phyloP scores from a whole-genome alignment of 2,113 vertebrate species.

The Gobio gobio region DNA sequence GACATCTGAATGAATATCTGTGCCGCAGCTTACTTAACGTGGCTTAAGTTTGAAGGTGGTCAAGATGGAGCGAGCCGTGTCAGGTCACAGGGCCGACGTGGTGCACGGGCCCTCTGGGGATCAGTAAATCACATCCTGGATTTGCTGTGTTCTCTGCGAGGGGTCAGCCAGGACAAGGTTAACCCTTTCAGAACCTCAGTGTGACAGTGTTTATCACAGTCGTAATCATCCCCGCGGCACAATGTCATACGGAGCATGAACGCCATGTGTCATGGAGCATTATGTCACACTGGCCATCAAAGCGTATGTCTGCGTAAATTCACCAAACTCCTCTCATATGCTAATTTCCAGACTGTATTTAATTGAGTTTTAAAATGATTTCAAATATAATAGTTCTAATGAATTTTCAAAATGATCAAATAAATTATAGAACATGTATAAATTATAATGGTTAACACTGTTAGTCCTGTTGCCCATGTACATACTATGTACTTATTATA shows the following conservation, averaged over 20 bases:
- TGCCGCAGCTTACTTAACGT: background rate
- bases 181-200: slow-evolving; percentile 14
- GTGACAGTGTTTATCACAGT: slow-evolving; percentile 21
- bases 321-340: slow-evolving; percentile 8
- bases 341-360: background rate
- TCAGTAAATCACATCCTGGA: slow-evolving; percentile 42
- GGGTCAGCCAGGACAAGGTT: slow-evolving; percentile 30
- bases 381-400: background rate
- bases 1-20: background rate
- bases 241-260: background rate
- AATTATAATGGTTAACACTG: too few species aligned
- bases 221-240: slow-evolving; percentile 11
- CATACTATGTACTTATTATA: too few species aligned
- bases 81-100: background rate
- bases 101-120: background rate
- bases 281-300: slow-evolving; percentile 20
- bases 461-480: too few species aligned
- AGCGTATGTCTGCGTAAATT: background rate
- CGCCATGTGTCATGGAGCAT: background rate
- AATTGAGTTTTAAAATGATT: background rate
- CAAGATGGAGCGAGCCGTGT: background rate
- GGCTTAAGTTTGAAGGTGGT: background rate
- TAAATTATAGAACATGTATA: background rate
- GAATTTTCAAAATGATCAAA: background rate
- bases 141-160: slow-evolving; percentile 9